Conservation (phyloP, 2,888 invertebrate genomes). For the Stomorhina lunata region DNA sequence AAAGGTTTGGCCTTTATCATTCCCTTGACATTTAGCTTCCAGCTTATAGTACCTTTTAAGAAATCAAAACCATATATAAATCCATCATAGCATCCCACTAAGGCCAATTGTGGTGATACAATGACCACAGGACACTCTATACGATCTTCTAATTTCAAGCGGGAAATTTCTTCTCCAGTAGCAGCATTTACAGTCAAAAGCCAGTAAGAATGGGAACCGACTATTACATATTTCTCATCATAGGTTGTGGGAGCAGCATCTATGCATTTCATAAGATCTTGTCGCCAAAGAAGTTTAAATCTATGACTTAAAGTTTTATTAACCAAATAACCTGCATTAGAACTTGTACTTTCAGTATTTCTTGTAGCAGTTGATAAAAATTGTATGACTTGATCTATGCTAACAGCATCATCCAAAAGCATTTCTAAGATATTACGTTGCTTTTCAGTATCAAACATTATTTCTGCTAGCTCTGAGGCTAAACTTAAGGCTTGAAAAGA, state of each 20-base stretch:
- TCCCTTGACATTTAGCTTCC: constrained; percentile 82
- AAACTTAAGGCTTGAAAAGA: constrained; percentile 76
- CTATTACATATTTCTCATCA: constrained; percentile 79
- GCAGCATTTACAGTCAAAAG: constrained; percentile 83
- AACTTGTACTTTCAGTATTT: neutral
- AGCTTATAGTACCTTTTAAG: constrained; percentile 81
- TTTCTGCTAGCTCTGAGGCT: constrained; percentile 71
- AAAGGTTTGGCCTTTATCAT: constrained; percentile 81
- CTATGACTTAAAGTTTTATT: neutral
- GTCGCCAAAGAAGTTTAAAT: constrained; percentile 71
- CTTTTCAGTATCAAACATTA: constrained; percentile 69
- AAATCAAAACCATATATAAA: constrained; percentile 84
- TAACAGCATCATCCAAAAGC: constrained; percentile 70
- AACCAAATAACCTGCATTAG: neutral
- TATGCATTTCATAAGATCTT: constrained; percentile 85
- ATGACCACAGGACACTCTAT: constrained; percentile 86
- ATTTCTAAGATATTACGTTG: constrained; percentile 72
- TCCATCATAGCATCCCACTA: constrained; percentile 90
- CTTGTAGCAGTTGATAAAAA: constrained; percentile 62
- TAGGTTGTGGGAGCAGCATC: constrained; percentile 87
- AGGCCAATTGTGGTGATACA: constrained; percentile 78
- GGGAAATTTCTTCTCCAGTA: constrained; percentile 81
- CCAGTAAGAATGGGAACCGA: constrained; percentile 88
- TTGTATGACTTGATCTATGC: constrained; percentile 67
- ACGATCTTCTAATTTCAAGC: constrained; percentile 83